Evolutionary conservation across 2,797 vertebrate species (phyloP).

Genomic region (Hylomyscus alleni): DNA sequence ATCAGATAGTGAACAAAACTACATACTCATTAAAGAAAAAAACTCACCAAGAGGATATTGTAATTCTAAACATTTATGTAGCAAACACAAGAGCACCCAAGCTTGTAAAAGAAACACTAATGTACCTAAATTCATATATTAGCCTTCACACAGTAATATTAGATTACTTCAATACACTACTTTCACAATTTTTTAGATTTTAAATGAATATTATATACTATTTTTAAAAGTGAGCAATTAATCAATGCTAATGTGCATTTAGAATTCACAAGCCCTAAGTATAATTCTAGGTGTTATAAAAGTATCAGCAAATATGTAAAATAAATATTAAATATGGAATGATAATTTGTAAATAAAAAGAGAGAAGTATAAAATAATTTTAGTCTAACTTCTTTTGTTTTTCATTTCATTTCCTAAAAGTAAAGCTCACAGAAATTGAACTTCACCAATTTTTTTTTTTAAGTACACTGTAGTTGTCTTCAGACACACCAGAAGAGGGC

Average conservation of each 20-base stretch:
- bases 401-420: conserved; percentile 29
- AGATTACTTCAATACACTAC: background rate
- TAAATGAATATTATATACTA: conserved; percentile 1
- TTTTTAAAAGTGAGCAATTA: background rate
- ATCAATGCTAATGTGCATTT: background rate
- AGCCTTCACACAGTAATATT: background rate
- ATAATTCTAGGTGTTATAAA: background rate
- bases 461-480: too few relatives aligned
- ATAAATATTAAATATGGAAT: background rate
- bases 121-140: background rate
- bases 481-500: too few relatives aligned
- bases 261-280: background rate
- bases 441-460: too few relatives aligned
- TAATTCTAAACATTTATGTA: background rate
- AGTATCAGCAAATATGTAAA: background rate
- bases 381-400: background rate
- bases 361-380: background rate
- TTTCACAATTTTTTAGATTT: conserved; percentile 26
- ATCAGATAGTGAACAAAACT: background rate
- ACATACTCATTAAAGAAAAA: background rate
- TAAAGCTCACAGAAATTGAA: background rate
- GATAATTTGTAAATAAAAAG: background rate
- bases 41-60: background rate
- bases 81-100: too few relatives aligned
- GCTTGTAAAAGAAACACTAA: background rate